These are phyloP conservation scores for Apis florea DNA, from an alignment of 1,140 invertebrate species.

Conservation along the genomic window DNA sequence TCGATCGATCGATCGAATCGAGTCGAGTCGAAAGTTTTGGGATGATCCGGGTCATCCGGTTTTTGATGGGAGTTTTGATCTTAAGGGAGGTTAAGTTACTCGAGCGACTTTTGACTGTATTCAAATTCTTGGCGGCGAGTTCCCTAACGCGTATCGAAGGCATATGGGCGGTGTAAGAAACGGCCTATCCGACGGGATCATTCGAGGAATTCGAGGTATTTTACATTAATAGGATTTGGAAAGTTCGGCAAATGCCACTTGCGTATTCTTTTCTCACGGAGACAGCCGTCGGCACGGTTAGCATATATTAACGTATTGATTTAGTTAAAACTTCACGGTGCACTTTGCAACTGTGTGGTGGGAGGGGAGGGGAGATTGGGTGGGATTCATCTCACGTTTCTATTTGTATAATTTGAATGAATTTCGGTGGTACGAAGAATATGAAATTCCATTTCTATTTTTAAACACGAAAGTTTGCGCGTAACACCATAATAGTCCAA, in stretches of 20 bases:
- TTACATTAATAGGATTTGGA: constrained; percentile 58
- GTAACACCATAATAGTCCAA: too few relatives aligned
- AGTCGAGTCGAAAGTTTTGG: not conserved
- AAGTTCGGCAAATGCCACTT: constrained; percentile 52
- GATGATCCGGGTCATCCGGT: constrained; percentile 4
- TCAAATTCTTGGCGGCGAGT: constrained; percentile 33
- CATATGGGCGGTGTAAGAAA: not conserved
- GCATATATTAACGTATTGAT: constrained; percentile 57
- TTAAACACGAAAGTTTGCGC: too few relatives aligned
- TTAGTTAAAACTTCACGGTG: constrained; percentile 24
- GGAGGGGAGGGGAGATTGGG: too few relatives aligned
- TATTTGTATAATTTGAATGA: too few relatives aligned
- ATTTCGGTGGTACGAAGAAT: too few relatives aligned
- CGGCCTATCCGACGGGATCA: constrained; percentile 43
- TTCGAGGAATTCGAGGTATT: constrained; percentile 51
- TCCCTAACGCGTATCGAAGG: not conserved
- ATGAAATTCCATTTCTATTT: too few relatives aligned
- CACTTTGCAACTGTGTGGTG: not conserved
- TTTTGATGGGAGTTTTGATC: constrained; percentile 39
- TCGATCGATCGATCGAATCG: not conserved
- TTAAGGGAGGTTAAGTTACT: constrained; percentile 32
- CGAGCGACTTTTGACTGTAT: constrained; percentile 45
- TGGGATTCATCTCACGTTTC: too few relatives aligned
- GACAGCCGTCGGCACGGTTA: constrained; percentile 20
- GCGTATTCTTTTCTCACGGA: constrained; percentile 43